Base-by-base conservation (phyloP, 2,797 vertebrate species). In the Rallus crepitans region DNA sequence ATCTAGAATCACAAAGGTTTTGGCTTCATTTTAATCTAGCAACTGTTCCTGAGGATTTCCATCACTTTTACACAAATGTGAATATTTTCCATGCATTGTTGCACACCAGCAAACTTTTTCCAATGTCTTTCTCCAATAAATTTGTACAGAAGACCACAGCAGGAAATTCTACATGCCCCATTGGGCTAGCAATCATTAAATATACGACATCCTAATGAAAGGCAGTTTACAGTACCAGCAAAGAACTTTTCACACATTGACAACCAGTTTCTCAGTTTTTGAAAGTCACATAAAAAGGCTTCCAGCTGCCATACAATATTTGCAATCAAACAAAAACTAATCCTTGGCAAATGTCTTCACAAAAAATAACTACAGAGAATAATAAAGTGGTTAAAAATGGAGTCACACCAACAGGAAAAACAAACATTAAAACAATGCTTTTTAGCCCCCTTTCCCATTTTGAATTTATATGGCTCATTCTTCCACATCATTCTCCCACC, bases 151-250 rank as follows among this genome's bases (percentile, higher is more conserved):
- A 92, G 96, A 96, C 94, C 88, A 37, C 94, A 96, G 97, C 89
- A 77, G 64, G 97, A 92, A 94, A 93, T 95, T 91, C 93, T 93
- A 81, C 94, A 96, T 61, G 71, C 93, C 96, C 96, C 97, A 95
- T 89, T 96, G 97, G 96, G 88, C 86, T 68, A 97, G 95, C 94
- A 95, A 59, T 95, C 78, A 33, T 95, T 94, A 96, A 95, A 97
- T 97, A 95, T 71, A 96, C 92, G 96, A 93, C 75, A 82, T 83
- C 88, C 94, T 97, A 97, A 97, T 93, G 95, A 96, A 97, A 97
- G 86, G 90, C 71, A 87, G 91, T 92, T 92, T 82, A 78, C 39
- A 77, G 82, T 77, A 96, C 87, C 64, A 82, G 94, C 55, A 90
- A 91, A 96, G 64, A 93, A 57, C 82, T 93, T 97, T 94, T 91